Evolutionary conservation across 2,888 invertebrate species (phyloP).

Genomic region (Anarsia innoxiella): DNA sequence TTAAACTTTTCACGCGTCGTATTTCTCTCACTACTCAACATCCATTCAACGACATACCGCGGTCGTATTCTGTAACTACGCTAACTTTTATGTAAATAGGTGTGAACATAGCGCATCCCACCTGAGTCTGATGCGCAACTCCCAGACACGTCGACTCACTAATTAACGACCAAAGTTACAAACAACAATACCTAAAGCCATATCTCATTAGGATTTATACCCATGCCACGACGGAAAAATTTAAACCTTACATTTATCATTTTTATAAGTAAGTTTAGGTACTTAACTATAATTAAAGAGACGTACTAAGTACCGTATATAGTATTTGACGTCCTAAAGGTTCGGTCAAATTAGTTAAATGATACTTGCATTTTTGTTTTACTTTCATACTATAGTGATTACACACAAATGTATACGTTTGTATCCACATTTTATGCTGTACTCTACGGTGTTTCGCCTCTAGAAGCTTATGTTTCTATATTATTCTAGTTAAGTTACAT

Average conservation of each 20-base stretch:
- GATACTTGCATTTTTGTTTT: too few species aligned
- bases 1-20: constrained; percentile 21
- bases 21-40: constrained; percentile 16
- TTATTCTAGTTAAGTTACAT: constrained; percentile 15
- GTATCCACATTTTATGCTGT: too few species aligned
- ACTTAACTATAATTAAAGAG: too few species aligned
- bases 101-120: constrained; percentile 42
- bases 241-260: constrained; percentile 19
- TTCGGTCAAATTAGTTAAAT: too few species aligned
- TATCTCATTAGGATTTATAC: constrained; percentile 40
- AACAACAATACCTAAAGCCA: constrained; percentile 37
- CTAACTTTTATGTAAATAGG: constrained; percentile 53
- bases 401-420: too few species aligned
- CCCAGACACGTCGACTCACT: constrained; percentile 34
- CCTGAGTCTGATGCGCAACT: constrained; percentile 42
- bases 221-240: constrained; percentile 23
- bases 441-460: neutral
- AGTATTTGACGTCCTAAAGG: too few species aligned
- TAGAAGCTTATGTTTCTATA: constrained; percentile 6
- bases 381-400: too few species aligned
- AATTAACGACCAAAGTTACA: constrained; percentile 56
- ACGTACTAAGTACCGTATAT: too few species aligned
- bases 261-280: too few species aligned
- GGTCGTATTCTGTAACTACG: constrained; percentile 34
- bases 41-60: constrained; percentile 20